These are phyloP conservation scores for Eupithecia abbreviata DNA, from an alignment of 2,888 invertebrate genomes.

Conservation along the genomic window DNA sequence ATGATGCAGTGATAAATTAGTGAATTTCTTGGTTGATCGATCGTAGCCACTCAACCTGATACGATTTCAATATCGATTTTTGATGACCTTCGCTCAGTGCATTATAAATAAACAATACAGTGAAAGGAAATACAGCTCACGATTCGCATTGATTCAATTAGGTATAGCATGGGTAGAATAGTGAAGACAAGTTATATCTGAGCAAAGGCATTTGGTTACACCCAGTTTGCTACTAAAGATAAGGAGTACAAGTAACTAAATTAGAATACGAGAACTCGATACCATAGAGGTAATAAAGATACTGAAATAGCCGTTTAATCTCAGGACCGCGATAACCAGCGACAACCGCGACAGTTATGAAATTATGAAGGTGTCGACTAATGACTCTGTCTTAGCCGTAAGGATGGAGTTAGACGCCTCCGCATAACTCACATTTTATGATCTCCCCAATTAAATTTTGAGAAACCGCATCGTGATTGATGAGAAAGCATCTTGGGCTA, in stretches of 20 bases:
- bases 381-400: slow-evolving; percentile 46
- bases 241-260: slow-evolving; percentile 29
- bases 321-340: slow-evolving; percentile 50
- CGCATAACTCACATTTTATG: slow-evolving; percentile 57
- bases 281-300: slow-evolving; percentile 40
- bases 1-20: neutral
- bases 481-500: slow-evolving; percentile 37
- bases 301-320: slow-evolving; percentile 50
- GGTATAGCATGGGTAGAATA: neutral
- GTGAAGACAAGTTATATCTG: slow-evolving; percentile 15
- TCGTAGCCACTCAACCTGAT: neutral
- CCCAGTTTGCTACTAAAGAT: slow-evolving; percentile 30
- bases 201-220: slow-evolving; percentile 28
- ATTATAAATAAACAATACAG: neutral
- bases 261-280: slow-evolving; percentile 44
- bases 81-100: neutral
- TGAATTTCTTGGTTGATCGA: neutral
- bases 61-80: neutral
- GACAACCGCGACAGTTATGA: slow-evolving; percentile 56
- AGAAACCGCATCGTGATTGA: slow-evolving; percentile 58
- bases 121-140: neutral
- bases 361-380: slow-evolving; percentile 58
- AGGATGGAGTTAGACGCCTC: slow-evolving; percentile 42
- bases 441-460: slow-evolving; percentile 59
- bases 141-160: slow-evolving; percentile 4